Base-by-base conservation (phyloP, 2,797 vertebrate genomes). In the Natrix natrix region DNA sequence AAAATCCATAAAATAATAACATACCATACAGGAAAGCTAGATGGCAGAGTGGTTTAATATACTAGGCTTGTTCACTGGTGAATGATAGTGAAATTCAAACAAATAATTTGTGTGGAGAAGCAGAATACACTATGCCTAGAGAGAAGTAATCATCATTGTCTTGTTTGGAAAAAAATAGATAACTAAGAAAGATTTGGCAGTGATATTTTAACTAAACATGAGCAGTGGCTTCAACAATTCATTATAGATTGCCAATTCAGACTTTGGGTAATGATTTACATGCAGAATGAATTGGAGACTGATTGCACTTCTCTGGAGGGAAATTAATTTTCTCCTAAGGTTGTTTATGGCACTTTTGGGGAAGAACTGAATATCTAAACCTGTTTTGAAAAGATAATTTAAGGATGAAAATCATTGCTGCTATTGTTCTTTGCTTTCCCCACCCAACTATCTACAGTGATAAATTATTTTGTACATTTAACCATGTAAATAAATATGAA, bases 1-100 rank as follows among this genome's bases (percentile, higher is more conserved):
- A 88, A 54, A 95, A 92, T 59, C 28, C 92, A 22, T 87, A n/a
- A 63, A 52, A 5, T 91, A n/a, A 91, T 93, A 93, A 37, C 87
- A 91, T 94, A 55, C 32, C 17, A 1, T 88, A 55, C 55, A 16
- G 28, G 14, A 26, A 60, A 93, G 78, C 55, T 55, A 94, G 78
- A 60, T 89, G 66, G 28, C 55, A 94, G 89, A 60, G 61, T 91
- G 61, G 55, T 90, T 89, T 89, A 90, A 90, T 7, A 93, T 5
- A 74, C 26, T 32, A 66, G 87, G 54, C 52, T 8, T 59, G 52
- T 66, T 59, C 22, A 90, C 24, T 20, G 55, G 32, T 55, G 55
- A 26, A 28, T 28, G 13, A 1, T 13, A 43, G 24, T 26, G 37
- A 28, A 37, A 48, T 32, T 43, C 8, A 48, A 26, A 89, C 32